A percentile compares a stretch with the other conserved stretches of the same genome.
phyloP scores from a whole-genome alignment of 2,797 vertebrate species.

The Enteromius argenteus region DNA sequence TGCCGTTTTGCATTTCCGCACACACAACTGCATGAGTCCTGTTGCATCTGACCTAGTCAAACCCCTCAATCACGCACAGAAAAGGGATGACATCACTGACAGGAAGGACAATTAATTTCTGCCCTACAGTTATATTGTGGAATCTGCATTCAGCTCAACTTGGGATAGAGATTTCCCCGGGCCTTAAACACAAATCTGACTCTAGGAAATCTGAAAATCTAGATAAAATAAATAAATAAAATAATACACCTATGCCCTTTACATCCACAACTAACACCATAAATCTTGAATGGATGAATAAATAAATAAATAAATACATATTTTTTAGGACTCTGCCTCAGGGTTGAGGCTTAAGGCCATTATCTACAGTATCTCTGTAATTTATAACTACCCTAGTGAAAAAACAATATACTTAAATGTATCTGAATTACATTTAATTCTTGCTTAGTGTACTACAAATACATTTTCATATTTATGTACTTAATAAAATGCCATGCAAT shows the following conservation, averaged over 20 bases:
- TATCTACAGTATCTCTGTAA: neutral
- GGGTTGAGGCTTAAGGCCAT: neutral
- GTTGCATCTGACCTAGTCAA: constrained; percentile 62
- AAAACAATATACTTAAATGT: too few species aligned
- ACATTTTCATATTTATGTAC: too few species aligned
- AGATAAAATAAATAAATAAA: neutral
- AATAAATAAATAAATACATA: too few species aligned
- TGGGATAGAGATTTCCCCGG: constrained; percentile 61
- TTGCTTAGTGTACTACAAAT: too few species aligned
- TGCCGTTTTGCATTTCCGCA: constrained; percentile 67
- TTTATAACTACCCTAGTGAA: too few species aligned
- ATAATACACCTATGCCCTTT: too few species aligned
- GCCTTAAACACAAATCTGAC: neutral
- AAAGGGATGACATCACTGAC: constrained; percentile 71
- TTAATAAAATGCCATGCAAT: too few species aligned
- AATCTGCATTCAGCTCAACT: constrained; percentile 48
- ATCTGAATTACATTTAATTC: too few species aligned
- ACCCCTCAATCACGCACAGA: constrained; percentile 68
- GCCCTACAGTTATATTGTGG: constrained; percentile 59
- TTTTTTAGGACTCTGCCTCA: neutral
- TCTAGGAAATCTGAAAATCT: neutral
- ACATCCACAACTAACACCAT: neutral
- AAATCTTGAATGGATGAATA: too few species aligned
- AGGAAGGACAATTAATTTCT: constrained; percentile 54
- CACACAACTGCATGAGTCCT: constrained; percentile 72